Conservation (phyloP, 1,140 invertebrate species). For the Dreissena rostriformis region DNA sequence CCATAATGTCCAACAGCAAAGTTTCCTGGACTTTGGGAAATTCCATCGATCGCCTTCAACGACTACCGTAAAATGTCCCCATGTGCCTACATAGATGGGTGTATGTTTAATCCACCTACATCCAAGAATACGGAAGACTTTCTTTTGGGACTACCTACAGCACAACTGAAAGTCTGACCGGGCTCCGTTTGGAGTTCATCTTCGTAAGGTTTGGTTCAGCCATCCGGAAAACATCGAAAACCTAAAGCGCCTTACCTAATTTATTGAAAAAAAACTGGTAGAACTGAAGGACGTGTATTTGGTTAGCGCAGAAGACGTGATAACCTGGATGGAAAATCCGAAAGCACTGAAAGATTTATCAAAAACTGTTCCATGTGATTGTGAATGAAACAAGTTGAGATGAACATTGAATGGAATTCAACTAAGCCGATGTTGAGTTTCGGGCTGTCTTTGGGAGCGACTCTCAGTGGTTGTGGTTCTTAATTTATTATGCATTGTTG, state of each 20-base stretch:
- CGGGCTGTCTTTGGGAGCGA: no score
- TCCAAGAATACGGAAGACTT: slow-evolving; percentile 32
- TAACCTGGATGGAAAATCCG: slow-evolving; percentile 55
- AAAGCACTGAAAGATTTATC: slow-evolving; percentile 20
- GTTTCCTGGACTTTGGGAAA: slow-evolving; percentile 50
- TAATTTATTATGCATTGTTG: no score
- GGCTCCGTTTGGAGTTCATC: slow-evolving; percentile 47
- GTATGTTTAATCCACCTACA: slow-evolving; percentile 54
- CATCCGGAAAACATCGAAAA: slow-evolving; percentile 48
- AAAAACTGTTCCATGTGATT: slow-evolving; percentile 24
- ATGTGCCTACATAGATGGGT: slow-evolving; percentile 54
- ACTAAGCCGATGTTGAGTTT: no score
- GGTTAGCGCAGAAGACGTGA: slow-evolving; percentile 26
- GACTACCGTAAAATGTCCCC: slow-evolving; percentile 52
- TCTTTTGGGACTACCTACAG: slow-evolving; percentile 49
- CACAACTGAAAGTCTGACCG: slow-evolving; percentile 37
- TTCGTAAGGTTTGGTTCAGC: slow-evolving; percentile 55
- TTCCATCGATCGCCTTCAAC: slow-evolving; percentile 32
- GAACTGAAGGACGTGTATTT: slow-evolving; percentile 51
- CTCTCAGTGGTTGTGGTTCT: no score
- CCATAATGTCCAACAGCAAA: slow-evolving; percentile 46
- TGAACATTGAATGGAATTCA: no score
- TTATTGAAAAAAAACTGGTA: slow-evolving; percentile 35
- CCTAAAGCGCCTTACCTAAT: slow-evolving; percentile 30
- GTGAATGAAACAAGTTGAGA: slow-evolving; percentile 1